phyloP scores from a whole-genome alignment of 2,888 invertebrate genomes.

The Epirrhoe tristata region DNA sequence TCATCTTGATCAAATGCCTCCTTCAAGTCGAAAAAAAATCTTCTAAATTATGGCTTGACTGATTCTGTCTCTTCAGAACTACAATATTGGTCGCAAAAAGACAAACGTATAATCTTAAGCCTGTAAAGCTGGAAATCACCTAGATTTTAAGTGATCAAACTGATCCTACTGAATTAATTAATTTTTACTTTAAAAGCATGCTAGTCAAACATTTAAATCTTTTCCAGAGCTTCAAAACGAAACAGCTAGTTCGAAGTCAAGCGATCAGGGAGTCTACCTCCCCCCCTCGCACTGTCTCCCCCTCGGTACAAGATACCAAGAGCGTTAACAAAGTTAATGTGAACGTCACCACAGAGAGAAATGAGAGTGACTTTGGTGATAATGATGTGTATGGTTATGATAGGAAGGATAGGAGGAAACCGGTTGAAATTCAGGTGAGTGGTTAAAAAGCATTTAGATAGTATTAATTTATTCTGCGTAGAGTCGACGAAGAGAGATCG shows the following conservation, averaged over 20 bases:
- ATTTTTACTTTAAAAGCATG: background rate
- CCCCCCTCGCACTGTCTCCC: conserved; percentile 85
- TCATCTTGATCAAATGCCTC: background rate
- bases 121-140: too few relatives aligned
- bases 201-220: background rate
- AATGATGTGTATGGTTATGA: conserved; percentile 52
- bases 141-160: background rate
- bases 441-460: background rate
- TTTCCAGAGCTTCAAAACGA: conserved; percentile 88
- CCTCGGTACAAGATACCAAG: conserved; percentile 51
- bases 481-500: too few relatives aligned
- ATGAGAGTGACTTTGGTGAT: conserved; percentile 63
- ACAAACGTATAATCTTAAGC: too few relatives aligned
- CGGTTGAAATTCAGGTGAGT: conserved; percentile 78
- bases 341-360: conserved; percentile 37
- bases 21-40: background rate
- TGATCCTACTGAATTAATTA: too few relatives aligned
- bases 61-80: too few relatives aligned
- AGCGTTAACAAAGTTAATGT: conserved; percentile 43
- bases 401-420: conserved; percentile 62
- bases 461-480: too few relatives aligned
- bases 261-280: conserved; percentile 94
- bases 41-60: background rate
- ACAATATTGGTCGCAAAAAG: too few relatives aligned
- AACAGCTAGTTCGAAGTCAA: conserved; percentile 94